Evolutionary conservation across 1,140 invertebrate genomes (phyloP).

Genomic region (Meteorus sp.): DNA sequence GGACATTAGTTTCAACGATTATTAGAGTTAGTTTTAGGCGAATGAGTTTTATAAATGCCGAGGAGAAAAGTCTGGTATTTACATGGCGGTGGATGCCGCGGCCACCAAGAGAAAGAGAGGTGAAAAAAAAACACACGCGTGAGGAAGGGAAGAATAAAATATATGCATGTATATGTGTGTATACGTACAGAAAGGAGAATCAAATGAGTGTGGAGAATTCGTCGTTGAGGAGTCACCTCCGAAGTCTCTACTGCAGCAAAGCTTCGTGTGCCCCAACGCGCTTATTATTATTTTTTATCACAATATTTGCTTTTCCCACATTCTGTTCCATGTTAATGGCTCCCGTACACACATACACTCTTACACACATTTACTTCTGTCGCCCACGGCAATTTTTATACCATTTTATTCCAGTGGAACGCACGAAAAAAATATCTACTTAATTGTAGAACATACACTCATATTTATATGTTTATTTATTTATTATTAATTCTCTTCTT

Average conservation of each 20-base stretch:
- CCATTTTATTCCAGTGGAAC: constrained; percentile 3
- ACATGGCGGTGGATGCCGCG: constrained; percentile 19
- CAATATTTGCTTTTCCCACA: constrained; percentile 57
- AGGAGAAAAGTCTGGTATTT: constrained; percentile 38
- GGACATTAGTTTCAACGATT: constrained; percentile 58
- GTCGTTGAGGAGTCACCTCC: constrained; percentile 38
- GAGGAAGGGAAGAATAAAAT: neutral
- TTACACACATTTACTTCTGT: constrained; percentile 15
- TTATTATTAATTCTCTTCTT: no score
- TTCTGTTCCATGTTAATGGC: constrained; percentile 58
- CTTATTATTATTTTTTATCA: constrained; percentile 57
- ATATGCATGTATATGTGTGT: neutral
- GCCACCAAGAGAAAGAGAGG: constrained; percentile 10
- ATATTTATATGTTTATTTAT: neutral
- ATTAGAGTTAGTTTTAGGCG: constrained; percentile 58
- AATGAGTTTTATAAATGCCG: constrained; percentile 55
- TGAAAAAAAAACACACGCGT: constrained; percentile 9
- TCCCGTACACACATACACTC: no score
- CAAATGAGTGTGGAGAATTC: constrained; percentile 37
- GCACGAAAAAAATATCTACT: no score
- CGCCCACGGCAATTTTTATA: constrained; percentile 9
- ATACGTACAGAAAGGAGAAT: neutral
- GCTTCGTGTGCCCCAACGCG: constrained; percentile 27
- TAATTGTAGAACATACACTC: no score
- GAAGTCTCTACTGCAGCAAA: constrained; percentile 32